Conservation (phyloP, 2,888 invertebrate genomes). For the Chelonus formosanus region DNA sequence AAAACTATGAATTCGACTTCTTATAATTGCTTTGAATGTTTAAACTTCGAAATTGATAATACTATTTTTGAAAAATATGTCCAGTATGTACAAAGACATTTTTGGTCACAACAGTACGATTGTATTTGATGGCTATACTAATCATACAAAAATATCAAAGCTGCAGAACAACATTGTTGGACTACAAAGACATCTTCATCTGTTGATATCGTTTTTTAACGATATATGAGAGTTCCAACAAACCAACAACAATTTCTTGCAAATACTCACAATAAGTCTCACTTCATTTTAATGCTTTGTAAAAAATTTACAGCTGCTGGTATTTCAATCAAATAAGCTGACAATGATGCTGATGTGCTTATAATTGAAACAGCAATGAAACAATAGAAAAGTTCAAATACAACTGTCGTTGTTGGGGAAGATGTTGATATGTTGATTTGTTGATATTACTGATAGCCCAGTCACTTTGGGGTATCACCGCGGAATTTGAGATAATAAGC, state of each 20-base stretch:
- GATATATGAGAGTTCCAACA: conserved; percentile 2
- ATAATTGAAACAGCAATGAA: conserved; percentile 46
- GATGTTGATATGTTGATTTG: too few species aligned
- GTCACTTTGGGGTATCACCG: too few species aligned
- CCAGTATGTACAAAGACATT: conserved; percentile 44
- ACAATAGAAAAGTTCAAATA: too few species aligned
- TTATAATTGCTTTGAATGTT: conserved; percentile 39
- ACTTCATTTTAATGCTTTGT: conserved; percentile 48
- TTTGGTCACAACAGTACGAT: too few species aligned
- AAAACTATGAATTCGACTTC: conserved; percentile 38
- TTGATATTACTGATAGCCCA: too few species aligned
- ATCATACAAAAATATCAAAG: too few species aligned
- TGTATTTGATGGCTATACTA: too few species aligned
- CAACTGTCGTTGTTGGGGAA: too few species aligned
- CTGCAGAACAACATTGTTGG: too few species aligned
- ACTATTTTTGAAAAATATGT: conserved; percentile 47
- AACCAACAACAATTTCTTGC: conserved; percentile 43
- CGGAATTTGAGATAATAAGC: too few species aligned
- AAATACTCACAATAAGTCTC: conserved; percentile 52
- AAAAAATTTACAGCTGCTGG: conserved; percentile 48
- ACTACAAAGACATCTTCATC: not conserved
- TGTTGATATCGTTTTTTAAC: not conserved
- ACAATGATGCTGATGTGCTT: conserved; percentile 45
- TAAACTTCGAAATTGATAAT: conserved; percentile 35
- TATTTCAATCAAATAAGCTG: conserved; percentile 51